phyloP scores from a whole-genome alignment of 30 jellyfish, hydroid and myxozoan genomes.

The Sanderia malayensis region DNA sequence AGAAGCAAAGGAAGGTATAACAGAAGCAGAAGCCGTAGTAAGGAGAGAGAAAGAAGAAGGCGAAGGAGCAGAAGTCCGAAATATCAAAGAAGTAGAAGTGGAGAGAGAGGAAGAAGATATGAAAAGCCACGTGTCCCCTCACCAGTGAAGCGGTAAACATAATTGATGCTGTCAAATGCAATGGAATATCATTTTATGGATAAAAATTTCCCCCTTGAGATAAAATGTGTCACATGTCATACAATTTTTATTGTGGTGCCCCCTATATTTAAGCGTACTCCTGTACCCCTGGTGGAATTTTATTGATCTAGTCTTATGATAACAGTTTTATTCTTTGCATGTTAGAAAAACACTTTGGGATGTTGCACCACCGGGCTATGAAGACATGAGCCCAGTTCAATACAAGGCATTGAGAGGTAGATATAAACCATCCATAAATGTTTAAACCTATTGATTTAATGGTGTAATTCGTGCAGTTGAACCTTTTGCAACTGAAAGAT shows the following conservation, averaged over 20 bases:
- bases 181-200: too few relatives aligned
- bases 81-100: slow-evolving; percentile 55
- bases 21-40: slow-evolving; percentile 64
- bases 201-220: too few relatives aligned
- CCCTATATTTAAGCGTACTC: neutral
- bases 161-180: too few relatives aligned
- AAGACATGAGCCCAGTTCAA: slow-evolving; percentile 92
- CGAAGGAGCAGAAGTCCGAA: slow-evolving; percentile 51
- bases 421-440: too few relatives aligned
- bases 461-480: too few relatives aligned
- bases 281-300: neutral
- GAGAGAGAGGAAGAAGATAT: slow-evolving; percentile 50
- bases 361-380: slow-evolving; percentile 97
- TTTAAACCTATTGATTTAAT: too few relatives aligned
- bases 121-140: slow-evolving; percentile 61
- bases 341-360: slow-evolving; percentile 92
- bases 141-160: slow-evolving; percentile 41
- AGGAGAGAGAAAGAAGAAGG: slow-evolving; percentile 44
- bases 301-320: too few relatives aligned
- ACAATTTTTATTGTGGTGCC: neutral
- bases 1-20: slow-evolving; percentile 57
- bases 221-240: too few relatives aligned
- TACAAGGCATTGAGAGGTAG: slow-evolving; percentile 94
- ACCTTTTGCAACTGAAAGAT: too few relatives aligned
- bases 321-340: neutral